Evolutionary conservation across 2,113 vertebrate genomes (phyloP), one percentile per base, ranked within the genome.

Genomic region (Todiramphus chloris): DNA sequence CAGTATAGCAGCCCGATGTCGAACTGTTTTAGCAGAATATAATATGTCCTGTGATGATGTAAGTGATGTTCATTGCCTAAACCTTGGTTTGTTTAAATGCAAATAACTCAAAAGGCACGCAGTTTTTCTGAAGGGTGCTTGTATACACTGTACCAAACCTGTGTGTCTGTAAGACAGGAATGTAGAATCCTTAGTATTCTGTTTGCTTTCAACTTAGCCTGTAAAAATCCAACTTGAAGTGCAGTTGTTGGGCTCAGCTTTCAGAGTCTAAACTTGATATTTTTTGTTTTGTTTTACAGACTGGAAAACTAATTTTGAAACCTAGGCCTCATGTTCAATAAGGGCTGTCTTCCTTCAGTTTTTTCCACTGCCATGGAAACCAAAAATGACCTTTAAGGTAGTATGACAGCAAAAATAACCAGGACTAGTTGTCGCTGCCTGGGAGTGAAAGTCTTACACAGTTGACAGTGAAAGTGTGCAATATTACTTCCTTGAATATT

Each of bases 11-110:
- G 99, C 99, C 58, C 98, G 99, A 82, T 99, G 99, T 98, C 98
- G 99, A 97, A 99, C 99, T 17, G 98, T 99, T 96, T 97, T 99
- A 97, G 99, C 99, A 96, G 99, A 99, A 96, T 99, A 99, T 98
- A 99, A 99, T 96, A 99, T 99, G 99, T 99, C 99, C 94, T 99
- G 99, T 97, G 99, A 99, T 96, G 99, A 99, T 90, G 99, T 99
- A 97, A 99, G 99, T 99, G 86, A 64, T 67, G 48, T 82, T 91
- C 35, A 10, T 69, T 93, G 23, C 24, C 31, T 79, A 48, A 58
- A 62, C 14, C 0, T 77, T 51, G 11, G 19, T 41, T 41, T 41
- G 41, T 43, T 39, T 27, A 51, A 50, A 59, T 21, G 9, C 11
- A 31, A 70, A 33, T 27, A 37, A 56, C 68, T 64, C 0, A 2